Conservation (phyloP, 2,113 vertebrate species). For the Propithecus coquereli region DNA sequence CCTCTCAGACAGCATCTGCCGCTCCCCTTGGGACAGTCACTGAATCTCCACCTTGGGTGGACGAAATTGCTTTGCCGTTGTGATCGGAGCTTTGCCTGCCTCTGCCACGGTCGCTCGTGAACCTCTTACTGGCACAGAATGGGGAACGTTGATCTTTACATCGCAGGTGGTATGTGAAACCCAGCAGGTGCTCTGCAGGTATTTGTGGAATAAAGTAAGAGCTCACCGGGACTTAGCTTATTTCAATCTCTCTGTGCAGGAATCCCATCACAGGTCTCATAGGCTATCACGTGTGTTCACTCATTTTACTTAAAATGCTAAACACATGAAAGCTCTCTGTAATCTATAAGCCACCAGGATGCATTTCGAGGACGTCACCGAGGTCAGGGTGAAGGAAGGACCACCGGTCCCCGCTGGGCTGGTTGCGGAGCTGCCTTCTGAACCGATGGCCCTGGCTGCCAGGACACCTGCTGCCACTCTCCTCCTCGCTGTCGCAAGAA, state of each 20-base stretch:
- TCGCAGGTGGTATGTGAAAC: not conserved
- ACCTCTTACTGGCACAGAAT: not conserved
- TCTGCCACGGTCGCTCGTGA: not conserved
- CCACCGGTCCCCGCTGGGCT: not conserved
- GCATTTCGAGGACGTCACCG: not conserved
- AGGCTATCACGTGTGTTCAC: rapidly evolving
- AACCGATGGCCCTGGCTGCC: too few species aligned
- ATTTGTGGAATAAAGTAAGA: not conserved
- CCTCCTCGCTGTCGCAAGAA: not conserved
- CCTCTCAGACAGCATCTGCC: too few species aligned
- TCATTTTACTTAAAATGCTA: not conserved
- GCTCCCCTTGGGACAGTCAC: not conserved
- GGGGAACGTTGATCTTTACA: not conserved
- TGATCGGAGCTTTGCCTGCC: not conserved
- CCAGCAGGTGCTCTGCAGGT: not conserved
- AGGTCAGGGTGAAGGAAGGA: not conserved
- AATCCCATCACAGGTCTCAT: not conserved
- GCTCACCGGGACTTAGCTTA: not conserved
- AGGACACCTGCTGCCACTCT: not conserved
- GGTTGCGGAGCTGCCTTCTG: not conserved
- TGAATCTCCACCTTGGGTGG: not conserved
- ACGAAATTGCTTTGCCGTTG: not conserved
- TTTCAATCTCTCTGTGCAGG: not conserved
- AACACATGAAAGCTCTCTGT: not conserved
- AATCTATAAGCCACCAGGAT: not conserved